Conservation (phyloP, 2,113 vertebrate genomes). For the Caranx ignobilis region DNA sequence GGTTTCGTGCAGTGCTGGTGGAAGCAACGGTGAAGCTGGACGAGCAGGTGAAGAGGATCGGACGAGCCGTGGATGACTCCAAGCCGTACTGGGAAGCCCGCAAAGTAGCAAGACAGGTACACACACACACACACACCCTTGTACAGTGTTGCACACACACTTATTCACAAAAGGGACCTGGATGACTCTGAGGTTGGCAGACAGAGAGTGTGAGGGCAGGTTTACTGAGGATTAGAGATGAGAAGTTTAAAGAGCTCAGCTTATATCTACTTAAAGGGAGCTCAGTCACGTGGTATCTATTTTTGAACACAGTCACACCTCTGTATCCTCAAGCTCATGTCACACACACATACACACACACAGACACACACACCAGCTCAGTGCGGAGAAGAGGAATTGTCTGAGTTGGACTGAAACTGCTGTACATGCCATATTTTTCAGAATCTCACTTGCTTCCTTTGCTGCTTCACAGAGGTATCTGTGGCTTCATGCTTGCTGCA, state of each 20-base stretch:
- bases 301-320: slow-evolving; percentile 58
- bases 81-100: slow-evolving; percentile 99
- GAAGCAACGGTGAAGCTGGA: slow-evolving; percentile 95
- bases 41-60: slow-evolving; percentile 94
- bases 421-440: not conserved
- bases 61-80: slow-evolving; percentile 97
- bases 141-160: slow-evolving; percentile 2
- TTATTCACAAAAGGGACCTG: not conserved
- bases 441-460: not conserved
- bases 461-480: not conserved
- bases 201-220: slow-evolving; percentile 44
- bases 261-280: slow-evolving; percentile 64
- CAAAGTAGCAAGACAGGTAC: slow-evolving; percentile 92
- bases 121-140: not conserved
- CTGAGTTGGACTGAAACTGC: not conserved
- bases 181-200: slow-evolving; percentile 31
- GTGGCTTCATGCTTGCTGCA: not conserved
- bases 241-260: slow-evolving; percentile 68
- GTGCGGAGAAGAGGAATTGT: not conserved
- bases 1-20: slow-evolving; percentile 92
- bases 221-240: slow-evolving; percentile 56
- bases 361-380: not conserved
- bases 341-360: not conserved
- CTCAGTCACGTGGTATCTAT: slow-evolving; percentile 61
- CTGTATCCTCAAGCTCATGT: slow-evolving; percentile 17